Evolutionary conservation across 1,140 invertebrate species (phyloP).

Genomic region (Orchesella cincta): DNA sequence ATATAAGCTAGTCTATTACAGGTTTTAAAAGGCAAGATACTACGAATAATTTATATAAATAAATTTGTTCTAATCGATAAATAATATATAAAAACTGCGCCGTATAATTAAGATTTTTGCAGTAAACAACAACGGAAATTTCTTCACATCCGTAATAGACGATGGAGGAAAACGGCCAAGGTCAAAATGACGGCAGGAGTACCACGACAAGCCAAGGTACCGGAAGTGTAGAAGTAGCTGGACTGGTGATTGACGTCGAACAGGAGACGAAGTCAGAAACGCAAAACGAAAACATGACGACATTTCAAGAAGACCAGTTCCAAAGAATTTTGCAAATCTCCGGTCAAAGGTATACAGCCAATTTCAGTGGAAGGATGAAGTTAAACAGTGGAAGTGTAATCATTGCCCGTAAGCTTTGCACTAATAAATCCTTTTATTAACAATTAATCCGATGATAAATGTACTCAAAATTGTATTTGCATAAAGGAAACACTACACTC

Average conservation of each 20-base stretch:
- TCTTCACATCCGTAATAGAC: no score
- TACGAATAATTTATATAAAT: no score
- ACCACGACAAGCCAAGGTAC: not conserved
- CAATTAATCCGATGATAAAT: not conserved
- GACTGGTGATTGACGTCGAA: not conserved
- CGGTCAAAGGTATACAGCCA: not conserved
- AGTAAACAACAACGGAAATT: no score
- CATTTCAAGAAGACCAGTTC: not conserved
- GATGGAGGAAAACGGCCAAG: no score
- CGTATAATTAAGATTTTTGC: no score
- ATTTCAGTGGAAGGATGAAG: not conserved
- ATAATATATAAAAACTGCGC: no score
- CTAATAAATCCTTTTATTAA: not conserved
- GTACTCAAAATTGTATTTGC: not conserved
- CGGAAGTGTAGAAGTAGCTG: not conserved
- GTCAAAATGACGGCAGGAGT: no score
- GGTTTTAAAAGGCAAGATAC: no score
- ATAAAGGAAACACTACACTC: not conserved
- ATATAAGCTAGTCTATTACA: no score
- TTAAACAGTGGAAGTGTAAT: not conserved
- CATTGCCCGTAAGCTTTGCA: not conserved
- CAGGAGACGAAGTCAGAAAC: not conserved
- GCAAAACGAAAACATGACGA: not conserved
- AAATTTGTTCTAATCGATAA: no score
- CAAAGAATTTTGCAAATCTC: not conserved